Evolutionary conservation across 1,140 invertebrate species (phyloP), one percentile per base, ranked within the genome.

Genomic region (Drosophila asahinai): DNA sequence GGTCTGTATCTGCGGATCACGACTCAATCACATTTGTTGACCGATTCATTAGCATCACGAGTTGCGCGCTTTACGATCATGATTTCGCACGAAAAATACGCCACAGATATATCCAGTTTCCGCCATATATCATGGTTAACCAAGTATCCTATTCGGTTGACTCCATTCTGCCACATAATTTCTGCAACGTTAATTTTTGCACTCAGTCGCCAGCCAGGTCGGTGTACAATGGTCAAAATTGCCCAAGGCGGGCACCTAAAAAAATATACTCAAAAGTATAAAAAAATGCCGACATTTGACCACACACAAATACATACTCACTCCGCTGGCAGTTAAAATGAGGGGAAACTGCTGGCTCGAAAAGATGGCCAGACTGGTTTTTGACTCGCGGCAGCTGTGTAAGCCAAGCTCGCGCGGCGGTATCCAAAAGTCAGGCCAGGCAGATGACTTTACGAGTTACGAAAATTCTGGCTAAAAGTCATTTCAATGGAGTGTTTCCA

Each of bases 301-400:
- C 84, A 90, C 83, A 86, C 82, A 81, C 71, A 66, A 49, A 45
- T 22, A 48, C 43, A 40, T 47, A 47, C 40, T 71, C 38, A 58
- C 14, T 64, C 12, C 12, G 48, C n/a, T 61, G 15, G 42, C 42
- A 65, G 25, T 51, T 27, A 42, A n/a, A 27, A n/a, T 17, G 14
- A 42, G 83, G 82, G 82, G 74, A 86, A 86, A 84, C 82, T 77
- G 57, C 52, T 64, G 67, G 66, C 64, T 30, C 48, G 33, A 40
- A 83, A 78, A 90, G 84, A 90, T 89, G 84, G 74, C 51, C 75
- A 86, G 84, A 89, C 86, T 86, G 86, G 86, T 89, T 89, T 89
- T 81, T 71, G 86, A 61, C 79, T 73, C 47, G 63, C 27, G 73
- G 77, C 81, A 77, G 60, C 76, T 61, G 62, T 70, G 65, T 75